phyloP scores from a whole-genome alignment of 2,888 invertebrate species.

The Rhorus exstirpatorius region DNA sequence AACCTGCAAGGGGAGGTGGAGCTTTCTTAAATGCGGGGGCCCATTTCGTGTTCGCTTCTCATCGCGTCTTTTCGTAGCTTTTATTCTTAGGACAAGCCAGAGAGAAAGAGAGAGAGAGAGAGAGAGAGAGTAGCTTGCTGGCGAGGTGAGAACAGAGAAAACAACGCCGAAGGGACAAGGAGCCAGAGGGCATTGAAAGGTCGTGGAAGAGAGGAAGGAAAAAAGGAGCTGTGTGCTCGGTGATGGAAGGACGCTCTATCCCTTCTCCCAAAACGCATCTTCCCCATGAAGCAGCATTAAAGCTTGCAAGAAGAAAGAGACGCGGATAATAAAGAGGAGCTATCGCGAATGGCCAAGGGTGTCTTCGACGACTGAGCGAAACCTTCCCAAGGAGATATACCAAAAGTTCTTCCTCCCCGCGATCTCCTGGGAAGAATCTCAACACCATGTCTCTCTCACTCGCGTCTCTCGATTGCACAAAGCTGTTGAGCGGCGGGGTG shows the following conservation, averaged over 20 bases:
- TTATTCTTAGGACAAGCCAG: constrained; percentile 22
- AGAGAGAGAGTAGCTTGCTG: constrained; percentile 46
- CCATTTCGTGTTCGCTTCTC: constrained; percentile 25
- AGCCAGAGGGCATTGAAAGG: constrained; percentile 57
- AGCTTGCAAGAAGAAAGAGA: constrained; percentile 38
- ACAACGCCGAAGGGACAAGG: constrained; percentile 33
- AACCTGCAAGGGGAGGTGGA: constrained; percentile 69
- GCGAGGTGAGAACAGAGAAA: constrained; percentile 45
- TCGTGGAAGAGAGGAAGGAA: constrained; percentile 26
- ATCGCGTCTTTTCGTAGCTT: constrained; percentile 13
- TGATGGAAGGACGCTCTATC: background rate
- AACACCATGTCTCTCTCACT: constrained; percentile 14
- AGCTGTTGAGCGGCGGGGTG: constrained; percentile 17
- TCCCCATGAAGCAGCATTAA: constrained; percentile 41
- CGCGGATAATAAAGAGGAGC: constrained; percentile 1
- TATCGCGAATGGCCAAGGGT: constrained; percentile 34
- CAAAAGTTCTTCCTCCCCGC: constrained; percentile 34
- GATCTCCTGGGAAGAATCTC: constrained; percentile 36
- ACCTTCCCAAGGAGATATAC: constrained; percentile 42
- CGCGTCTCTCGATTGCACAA: constrained; percentile 47
- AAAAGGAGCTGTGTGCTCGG: constrained; percentile 32
- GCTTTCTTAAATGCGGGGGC: constrained; percentile 77
- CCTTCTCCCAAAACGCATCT: constrained; percentile 57
- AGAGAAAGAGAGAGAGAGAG: constrained; percentile 43
- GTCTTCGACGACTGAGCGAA: constrained; percentile 58